A percentile compares a stretch with the other conserved stretches of the same genome.
These are phyloP conservation scores for Platerodrilus igneus DNA, from an alignment of 2,888 invertebrate genomes.

Conservation along the genomic window DNA sequence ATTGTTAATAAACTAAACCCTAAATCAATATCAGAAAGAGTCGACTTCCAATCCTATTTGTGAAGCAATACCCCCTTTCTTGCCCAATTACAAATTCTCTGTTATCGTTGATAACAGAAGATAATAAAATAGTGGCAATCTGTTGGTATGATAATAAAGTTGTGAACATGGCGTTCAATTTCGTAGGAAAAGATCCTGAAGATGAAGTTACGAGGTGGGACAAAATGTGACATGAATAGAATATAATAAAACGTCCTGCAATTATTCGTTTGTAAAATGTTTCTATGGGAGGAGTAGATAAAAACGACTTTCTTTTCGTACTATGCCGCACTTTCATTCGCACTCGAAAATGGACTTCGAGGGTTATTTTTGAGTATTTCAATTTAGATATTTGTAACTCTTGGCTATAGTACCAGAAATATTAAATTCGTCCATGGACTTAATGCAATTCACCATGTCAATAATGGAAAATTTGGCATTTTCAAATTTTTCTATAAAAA, in stretches of 20 bases:
- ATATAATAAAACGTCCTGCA: conserved; percentile 11
- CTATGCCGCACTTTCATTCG: too few species aligned
- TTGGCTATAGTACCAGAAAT: conserved; percentile 3
- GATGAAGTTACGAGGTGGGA: conserved; percentile 6
- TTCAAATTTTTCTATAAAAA: not conserved
- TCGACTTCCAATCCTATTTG: too few species aligned
- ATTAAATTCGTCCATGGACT: not conserved
- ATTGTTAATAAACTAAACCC: too few species aligned
- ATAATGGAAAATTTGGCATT: not conserved
- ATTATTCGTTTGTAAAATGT: conserved; percentile 10
- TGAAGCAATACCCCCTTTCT: too few species aligned
- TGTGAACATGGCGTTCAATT: conserved; percentile 10
- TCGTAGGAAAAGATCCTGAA: conserved; percentile 5
- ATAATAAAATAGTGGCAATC: conserved; percentile 12
- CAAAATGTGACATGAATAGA: conserved; percentile 4
- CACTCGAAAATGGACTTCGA: conserved; percentile 10
- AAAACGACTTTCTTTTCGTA: too few species aligned
- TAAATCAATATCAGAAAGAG: too few species aligned
- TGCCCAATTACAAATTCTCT: too few species aligned
- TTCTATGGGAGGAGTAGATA: conserved; percentile 12
- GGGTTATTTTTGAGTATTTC: conserved; percentile 9
- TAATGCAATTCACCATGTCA: conserved; percentile 3
- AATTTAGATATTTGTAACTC: conserved; percentile 8
- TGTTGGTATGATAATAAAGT: conserved; percentile 13
- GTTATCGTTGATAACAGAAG: conserved; percentile 3